phyloP scores from a whole-genome alignment of 1,140 invertebrate genomes.

The Solenopsis invicta region DNA sequence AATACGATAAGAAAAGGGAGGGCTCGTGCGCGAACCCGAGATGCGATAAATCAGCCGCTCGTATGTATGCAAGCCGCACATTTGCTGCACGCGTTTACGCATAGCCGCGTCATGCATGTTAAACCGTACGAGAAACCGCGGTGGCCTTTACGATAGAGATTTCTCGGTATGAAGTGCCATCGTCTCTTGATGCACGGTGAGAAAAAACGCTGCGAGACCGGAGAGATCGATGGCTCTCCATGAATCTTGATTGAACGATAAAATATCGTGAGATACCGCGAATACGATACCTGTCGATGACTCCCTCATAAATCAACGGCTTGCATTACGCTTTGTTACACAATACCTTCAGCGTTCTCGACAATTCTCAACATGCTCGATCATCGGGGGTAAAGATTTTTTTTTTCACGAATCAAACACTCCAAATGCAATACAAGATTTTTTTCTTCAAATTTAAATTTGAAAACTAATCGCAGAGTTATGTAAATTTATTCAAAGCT shows the following conservation, averaged over 20 bases:
- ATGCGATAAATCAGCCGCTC: conserved; percentile 70
- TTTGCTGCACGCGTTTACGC: conserved; percentile 52
- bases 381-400: background rate
- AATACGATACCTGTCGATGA: background rate
- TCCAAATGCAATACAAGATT: background rate
- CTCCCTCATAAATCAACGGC: background rate
- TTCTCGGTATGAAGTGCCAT: conserved; percentile 39
- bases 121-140: conserved; percentile 47
- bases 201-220: background rate
- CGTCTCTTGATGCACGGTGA: background rate
- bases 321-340: background rate
- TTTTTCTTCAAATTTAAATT: conserved; percentile 3
- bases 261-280: conserved; percentile 3
- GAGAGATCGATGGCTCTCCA: background rate
- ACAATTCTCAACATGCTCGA: background rate
- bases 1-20: conserved; percentile 57
- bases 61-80: conserved; percentile 47
- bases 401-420: background rate
- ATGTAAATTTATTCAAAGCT: background rate
- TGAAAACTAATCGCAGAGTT: background rate
- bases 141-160: conserved; percentile 60
- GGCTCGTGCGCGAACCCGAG: conserved; percentile 36
- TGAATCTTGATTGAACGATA: conserved; percentile 9
- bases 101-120: conserved; percentile 64
- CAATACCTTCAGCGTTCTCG: background rate